phyloP scores from a whole-genome alignment of 2,888 invertebrate species.

The Hydriomena furcata region DNA sequence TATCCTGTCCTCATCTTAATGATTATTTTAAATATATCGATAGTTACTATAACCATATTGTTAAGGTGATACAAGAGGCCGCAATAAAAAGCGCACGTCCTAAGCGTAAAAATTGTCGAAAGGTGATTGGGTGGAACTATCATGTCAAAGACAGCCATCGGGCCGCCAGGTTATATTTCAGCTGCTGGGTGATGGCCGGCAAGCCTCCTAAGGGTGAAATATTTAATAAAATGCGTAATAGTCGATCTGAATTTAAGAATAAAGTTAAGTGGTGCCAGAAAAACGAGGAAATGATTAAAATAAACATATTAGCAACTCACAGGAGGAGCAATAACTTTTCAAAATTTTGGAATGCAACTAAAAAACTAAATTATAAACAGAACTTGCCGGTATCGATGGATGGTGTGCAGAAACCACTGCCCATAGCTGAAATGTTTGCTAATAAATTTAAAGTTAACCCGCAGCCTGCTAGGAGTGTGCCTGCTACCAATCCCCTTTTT shows the following conservation, averaged over 20 bases:
- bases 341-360: constrained; percentile 10
- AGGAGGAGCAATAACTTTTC: background rate
- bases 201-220: constrained; percentile 3
- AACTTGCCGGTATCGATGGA: constrained; percentile 7
- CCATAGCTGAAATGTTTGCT: constrained; percentile 3
- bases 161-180: background rate
- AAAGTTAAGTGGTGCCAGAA: constrained; percentile 5
- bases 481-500: background rate
- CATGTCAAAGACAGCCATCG: constrained; percentile 4
- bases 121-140: no score
- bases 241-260: constrained; percentile 6
- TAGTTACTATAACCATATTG: no score
- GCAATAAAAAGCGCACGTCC: no score
- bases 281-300: constrained; percentile 3
- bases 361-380: constrained; percentile 11
- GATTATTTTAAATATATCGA: no score
- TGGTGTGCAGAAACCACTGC: background rate
- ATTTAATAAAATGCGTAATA: constrained; percentile 7
- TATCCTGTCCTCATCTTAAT: no score
- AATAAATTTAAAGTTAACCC: background rate
- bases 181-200: background rate
- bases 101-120: no score
- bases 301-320: constrained; percentile 9
- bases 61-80: no score
- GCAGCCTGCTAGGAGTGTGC: no score